Percentiles rank a stretch among this genome's conserved stretches.
These are phyloP conservation scores for Capreolus pygargus DNA, from an alignment of 2,113 vertebrate genomes.

Conservation along the genomic window DNA sequence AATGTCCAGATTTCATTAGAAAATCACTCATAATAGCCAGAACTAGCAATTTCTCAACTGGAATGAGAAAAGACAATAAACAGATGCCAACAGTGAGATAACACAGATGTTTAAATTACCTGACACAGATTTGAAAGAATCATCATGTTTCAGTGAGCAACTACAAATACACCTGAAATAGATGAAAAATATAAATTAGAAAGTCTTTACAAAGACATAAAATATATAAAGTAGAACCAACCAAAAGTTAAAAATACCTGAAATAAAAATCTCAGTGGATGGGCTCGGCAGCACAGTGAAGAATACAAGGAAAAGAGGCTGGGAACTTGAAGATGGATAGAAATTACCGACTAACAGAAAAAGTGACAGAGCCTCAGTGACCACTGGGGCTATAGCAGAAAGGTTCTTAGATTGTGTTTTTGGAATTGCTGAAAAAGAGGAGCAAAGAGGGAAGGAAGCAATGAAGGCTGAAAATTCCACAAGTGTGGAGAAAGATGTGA, in stretches of 20 bases:
- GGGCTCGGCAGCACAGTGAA: neutral
- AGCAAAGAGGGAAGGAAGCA: neutral
- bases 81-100: neutral
- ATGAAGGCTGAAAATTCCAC: neutral
- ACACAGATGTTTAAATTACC: neutral
- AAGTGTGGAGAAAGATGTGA: neutral
- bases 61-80: neutral
- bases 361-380: neutral
- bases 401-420: neutral
- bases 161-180: neutral
- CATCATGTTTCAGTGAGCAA: neutral
- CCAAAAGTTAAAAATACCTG: neutral
- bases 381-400: neutral
- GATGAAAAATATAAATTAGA: neutral
- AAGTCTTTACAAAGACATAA: neutral
- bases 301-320: neutral
- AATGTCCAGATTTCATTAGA: neutral
- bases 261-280: neutral
- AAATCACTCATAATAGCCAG: neutral
- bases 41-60: neutral
- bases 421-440: neutral
- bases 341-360: neutral
- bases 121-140: neutral
- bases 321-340: neutral
- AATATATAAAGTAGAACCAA: neutral